phyloP scores from a whole-genome alignment of 2,797 vertebrate genomes.

The Ambastaia sidthimunki region DNA sequence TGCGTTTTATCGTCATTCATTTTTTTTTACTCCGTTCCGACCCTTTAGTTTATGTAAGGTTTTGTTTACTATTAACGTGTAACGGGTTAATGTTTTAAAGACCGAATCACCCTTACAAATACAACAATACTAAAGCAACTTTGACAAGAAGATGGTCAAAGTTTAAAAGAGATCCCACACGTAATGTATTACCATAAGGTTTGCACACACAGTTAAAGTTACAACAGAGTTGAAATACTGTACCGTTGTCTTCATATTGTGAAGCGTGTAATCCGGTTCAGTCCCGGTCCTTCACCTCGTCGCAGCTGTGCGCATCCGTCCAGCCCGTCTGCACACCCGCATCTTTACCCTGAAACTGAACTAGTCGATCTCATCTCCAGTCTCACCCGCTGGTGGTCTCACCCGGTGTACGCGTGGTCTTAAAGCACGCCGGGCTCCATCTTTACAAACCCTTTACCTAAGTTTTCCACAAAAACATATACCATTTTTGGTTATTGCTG shows the following conservation, averaged over 20 bases:
- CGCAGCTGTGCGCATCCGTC: neutral
- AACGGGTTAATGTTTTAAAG: no score
- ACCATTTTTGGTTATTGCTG: no score
- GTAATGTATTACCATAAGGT: neutral
- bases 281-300: conserved; percentile 48
- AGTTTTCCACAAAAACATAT: no score
- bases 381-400: neutral
- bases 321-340: neutral
- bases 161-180: no score
- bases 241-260: conserved; percentile 92
- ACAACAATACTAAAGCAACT: neutral
- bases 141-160: neutral
- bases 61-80: no score
- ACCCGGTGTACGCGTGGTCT: conserved; percentile 14
- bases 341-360: neutral
- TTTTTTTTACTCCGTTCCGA: no score
- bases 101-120: no score
- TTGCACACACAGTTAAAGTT: conserved; percentile 4
- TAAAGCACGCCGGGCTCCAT: conserved; percentile 12
- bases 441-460: neutral
- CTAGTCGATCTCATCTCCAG: neutral
- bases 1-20: no score
- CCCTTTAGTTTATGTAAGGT: no score
- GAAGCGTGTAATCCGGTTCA: conserved; percentile 69
- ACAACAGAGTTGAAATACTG: neutral